These are phyloP conservation scores for Drosophila bifasciata DNA, from an alignment of 1,140 invertebrate species.

Conservation along the genomic window DNA sequence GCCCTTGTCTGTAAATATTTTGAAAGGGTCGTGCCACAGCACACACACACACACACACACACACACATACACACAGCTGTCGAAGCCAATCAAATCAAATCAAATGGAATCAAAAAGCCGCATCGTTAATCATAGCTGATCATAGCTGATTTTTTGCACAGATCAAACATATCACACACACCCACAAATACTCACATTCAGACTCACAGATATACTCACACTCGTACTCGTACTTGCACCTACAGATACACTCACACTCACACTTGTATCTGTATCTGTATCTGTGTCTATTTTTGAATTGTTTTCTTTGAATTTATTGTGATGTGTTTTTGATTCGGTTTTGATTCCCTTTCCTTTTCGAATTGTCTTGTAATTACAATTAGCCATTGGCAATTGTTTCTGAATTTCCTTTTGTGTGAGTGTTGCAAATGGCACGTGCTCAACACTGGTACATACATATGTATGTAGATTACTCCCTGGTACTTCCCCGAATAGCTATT, in stretches of 20 bases:
- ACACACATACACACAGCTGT: too few species aligned
- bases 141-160: conserved; percentile 60
- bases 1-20: conserved; percentile 68
- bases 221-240: too few species aligned
- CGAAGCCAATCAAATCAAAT: conserved; percentile 21
- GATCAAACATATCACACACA: too few species aligned
- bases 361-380: conserved; percentile 9
- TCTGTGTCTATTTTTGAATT: conserved; percentile 38
- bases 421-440: conserved; percentile 4
- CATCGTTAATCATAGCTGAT: conserved; percentile 61
- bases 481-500: too few species aligned
- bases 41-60: too few species aligned
- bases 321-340: conserved; percentile 57
- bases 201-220: too few species aligned
- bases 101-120: conserved; percentile 40
- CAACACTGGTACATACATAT: too few species aligned
- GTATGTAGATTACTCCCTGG: too few species aligned
- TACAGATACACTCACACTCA: too few species aligned
- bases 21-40: conserved; percentile 53
- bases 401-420: conserved; percentile 6
- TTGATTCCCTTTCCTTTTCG: conserved; percentile 30
- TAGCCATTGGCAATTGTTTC: background rate
- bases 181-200: too few species aligned
- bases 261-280: background rate
- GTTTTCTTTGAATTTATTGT: conserved; percentile 54